These are phyloP conservation scores for Stomatorhinus ivindoensis DNA, from an alignment of 2,113 vertebrate genomes.

Conservation along the genomic window DNA sequence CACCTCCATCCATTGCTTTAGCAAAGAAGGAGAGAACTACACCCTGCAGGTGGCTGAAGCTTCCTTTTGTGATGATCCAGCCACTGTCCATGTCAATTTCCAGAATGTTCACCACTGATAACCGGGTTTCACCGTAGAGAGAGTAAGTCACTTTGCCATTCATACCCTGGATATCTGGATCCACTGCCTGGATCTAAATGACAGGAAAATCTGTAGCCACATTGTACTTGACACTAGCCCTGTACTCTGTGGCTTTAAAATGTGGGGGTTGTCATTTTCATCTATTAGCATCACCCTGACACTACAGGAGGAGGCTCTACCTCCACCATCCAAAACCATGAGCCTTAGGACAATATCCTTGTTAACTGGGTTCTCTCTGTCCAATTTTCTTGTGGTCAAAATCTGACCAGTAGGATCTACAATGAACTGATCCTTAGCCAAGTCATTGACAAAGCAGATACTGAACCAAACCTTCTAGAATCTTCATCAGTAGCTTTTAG, in stretches of 20 bases:
- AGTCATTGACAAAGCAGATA: slow-evolving; percentile 88
- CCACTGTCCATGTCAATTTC: slow-evolving; percentile 95
- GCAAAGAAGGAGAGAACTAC: slow-evolving; percentile 92
- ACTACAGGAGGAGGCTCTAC: slow-evolving; percentile 82
- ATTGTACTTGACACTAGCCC: slow-evolving; percentile 88
- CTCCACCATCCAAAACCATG: slow-evolving; percentile 88
- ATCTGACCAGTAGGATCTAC: slow-evolving; percentile 79
- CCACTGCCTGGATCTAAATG: slow-evolving; percentile 86
- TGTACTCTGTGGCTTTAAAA: slow-evolving; percentile 81
- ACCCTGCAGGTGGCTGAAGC: slow-evolving; percentile 77
- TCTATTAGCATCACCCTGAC: slow-evolving; percentile 85
- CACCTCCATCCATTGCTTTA: slow-evolving; percentile 85
- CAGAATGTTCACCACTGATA: slow-evolving; percentile 79
- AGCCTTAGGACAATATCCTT: slow-evolving; percentile 78
- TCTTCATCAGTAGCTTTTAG: slow-evolving; percentile 85
- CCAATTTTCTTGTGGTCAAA: slow-evolving; percentile 74
- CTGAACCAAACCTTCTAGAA: slow-evolving; percentile 75
- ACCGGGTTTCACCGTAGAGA: slow-evolving; percentile 83
- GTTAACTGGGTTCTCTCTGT: slow-evolving; percentile 78
- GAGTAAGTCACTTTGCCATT: slow-evolving; percentile 88
- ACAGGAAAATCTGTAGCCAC: slow-evolving; percentile 85
- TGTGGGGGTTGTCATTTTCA: slow-evolving; percentile 91
- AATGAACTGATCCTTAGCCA: slow-evolving; percentile 79
- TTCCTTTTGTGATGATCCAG: slow-evolving; percentile 95
- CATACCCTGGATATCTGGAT: slow-evolving; percentile 76